Evolutionary conservation across 2,888 invertebrate genomes (phyloP).

Genomic region (Sesia bembeciformis): DNA sequence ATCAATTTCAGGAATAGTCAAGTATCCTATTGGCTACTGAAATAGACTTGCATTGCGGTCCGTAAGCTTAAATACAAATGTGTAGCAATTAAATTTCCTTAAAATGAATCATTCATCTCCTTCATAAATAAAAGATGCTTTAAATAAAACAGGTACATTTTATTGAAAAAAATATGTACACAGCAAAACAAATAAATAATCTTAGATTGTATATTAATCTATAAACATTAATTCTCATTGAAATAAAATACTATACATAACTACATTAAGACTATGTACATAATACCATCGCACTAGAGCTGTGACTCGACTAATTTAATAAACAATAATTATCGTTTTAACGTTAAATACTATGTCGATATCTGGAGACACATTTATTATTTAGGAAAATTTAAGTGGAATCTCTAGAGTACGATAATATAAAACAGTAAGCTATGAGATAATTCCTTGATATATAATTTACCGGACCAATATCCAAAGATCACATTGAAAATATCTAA

Average conservation of each 20-base stretch:
- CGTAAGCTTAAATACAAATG: too few relatives aligned
- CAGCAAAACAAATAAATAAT: constrained; percentile 76
- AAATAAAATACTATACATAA: constrained; percentile 74
- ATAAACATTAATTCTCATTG: constrained; percentile 73
- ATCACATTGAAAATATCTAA: constrained; percentile 58
- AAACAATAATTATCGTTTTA: constrained; percentile 62
- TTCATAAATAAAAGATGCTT: constrained; percentile 1
- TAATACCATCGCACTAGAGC: constrained; percentile 66
- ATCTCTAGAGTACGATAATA: constrained; percentile 56
- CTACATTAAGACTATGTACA: constrained; percentile 70
- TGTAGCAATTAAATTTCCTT: background rate
- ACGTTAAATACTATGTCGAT: constrained; percentile 65
- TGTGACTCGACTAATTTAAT: constrained; percentile 56
- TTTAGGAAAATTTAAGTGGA: constrained; percentile 52
- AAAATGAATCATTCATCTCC: too few relatives aligned
- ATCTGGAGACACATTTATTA: constrained; percentile 58
- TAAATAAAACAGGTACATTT: constrained; percentile 74
- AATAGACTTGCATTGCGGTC: too few relatives aligned
- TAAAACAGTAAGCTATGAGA: constrained; percentile 61
- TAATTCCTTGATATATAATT: constrained; percentile 49
- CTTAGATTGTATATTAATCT: constrained; percentile 74
- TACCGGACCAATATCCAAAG: constrained; percentile 44
- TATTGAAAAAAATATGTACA: constrained; percentile 75
- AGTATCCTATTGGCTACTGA: too few relatives aligned
- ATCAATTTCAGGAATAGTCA: too few relatives aligned